A percentile compares a stretch with the other conserved stretches of the same genome.
phyloP scores from a whole-genome alignment of 1,140 invertebrate species.

The Plodia interpunctella region DNA sequence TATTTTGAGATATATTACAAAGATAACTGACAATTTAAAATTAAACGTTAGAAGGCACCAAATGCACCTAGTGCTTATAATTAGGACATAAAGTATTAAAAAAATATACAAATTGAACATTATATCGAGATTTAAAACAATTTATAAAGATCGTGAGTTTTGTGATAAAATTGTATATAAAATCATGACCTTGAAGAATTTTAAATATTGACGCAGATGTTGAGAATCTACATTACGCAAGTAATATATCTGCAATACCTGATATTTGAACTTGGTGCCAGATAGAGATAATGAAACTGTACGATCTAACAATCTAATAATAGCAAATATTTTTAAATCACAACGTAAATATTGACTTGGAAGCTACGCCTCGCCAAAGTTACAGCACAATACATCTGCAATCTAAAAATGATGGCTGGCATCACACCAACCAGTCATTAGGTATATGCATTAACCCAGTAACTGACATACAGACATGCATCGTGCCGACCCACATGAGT shows the following conservation, averaged over 20 bases:
- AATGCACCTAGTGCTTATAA: no score
- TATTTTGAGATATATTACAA: no score
- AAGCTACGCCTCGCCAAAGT: background rate
- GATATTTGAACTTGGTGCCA: background rate
- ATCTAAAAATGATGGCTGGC: conserved; percentile 15
- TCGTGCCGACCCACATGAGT: conserved; percentile 11
- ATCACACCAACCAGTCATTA: conserved; percentile 16
- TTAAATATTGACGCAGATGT: background rate
- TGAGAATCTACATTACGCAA: background rate
- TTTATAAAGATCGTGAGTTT: no score
- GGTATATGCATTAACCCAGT: conserved; percentile 18
- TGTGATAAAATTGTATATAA: background rate
- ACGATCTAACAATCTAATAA: background rate
- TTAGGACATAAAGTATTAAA: no score
- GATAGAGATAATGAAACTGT: background rate
- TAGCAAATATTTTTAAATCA: background rate
- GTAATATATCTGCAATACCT: background rate
- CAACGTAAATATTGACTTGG: background rate
- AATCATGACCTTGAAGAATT: background rate
- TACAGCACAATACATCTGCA: background rate
- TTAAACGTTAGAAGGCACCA: no score
- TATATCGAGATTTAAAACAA: no score
- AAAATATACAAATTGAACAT: no score
- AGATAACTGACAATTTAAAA: no score
- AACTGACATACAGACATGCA: conserved; percentile 18